phyloP scores from a whole-genome alignment of 2,888 invertebrate genomes.

The Calliphora vomitoria region DNA sequence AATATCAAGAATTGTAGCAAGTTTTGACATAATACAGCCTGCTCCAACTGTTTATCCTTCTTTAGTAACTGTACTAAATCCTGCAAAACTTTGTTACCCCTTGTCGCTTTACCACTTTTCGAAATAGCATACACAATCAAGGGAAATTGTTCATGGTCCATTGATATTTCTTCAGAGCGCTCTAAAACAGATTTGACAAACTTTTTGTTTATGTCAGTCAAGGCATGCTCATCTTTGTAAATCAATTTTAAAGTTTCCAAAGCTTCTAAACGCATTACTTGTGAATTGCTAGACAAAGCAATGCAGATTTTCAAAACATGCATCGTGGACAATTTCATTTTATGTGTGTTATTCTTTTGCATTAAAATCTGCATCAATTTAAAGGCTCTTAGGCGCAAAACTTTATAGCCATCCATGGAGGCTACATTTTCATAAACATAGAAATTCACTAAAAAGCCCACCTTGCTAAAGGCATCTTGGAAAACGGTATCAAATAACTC shows the following conservation, averaged over 20 bases:
- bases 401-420: constrained; percentile 82
- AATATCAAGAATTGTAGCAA: constrained; percentile 79
- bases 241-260: constrained; percentile 85
- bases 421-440: constrained; percentile 82
- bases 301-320: constrained; percentile 83
- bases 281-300: constrained; percentile 86
- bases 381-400: constrained; percentile 86
- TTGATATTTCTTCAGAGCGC: constrained; percentile 87
- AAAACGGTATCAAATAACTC: constrained; percentile 85
- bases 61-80: constrained; percentile 75
- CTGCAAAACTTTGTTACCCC: constrained; percentile 74
- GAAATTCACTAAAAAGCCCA: constrained; percentile 87
- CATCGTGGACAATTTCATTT: constrained; percentile 71
- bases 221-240: constrained; percentile 22
- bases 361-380: constrained; percentile 79
- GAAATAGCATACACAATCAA: constrained; percentile 88
- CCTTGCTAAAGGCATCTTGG: constrained; percentile 84
- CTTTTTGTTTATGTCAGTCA: constrained; percentile 80
- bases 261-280: constrained; percentile 86
- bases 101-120: constrained; percentile 76
- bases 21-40: constrained; percentile 75
- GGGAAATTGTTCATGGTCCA: constrained; percentile 89
- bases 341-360: constrained; percentile 63
- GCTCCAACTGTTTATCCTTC: constrained; percentile 72
- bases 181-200: constrained; percentile 81